phyloP scores from a whole-genome alignment of 2,797 vertebrate species.

The Bradypodion pumilum region DNA sequence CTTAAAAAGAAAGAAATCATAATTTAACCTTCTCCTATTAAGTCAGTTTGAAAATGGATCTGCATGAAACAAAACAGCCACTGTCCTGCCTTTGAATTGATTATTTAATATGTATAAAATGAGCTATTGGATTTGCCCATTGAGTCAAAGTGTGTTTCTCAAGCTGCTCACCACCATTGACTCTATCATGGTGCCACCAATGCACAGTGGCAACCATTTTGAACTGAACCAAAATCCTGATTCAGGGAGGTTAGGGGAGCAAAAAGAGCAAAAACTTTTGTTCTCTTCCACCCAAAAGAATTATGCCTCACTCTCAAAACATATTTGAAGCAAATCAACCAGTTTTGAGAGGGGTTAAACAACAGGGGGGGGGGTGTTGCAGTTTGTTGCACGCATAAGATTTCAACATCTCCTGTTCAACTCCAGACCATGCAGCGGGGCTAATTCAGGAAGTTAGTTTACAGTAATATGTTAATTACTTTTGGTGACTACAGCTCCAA shows the following conservation, averaged over 20 bases:
- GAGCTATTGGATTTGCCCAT: background rate
- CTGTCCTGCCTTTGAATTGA: background rate
- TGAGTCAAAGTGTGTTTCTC: background rate
- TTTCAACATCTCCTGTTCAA: background rate
- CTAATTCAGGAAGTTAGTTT: background rate
- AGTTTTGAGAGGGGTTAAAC: background rate
- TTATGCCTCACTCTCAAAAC: background rate
- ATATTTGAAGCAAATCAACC: background rate
- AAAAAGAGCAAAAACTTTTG: background rate
- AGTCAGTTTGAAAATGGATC: background rate
- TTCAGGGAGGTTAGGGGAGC: background rate
- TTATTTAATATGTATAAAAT: background rate
- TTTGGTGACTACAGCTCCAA: no score
- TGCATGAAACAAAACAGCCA: background rate
- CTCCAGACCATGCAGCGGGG: background rate
- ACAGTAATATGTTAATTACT: no score
- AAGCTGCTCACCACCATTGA: no score
- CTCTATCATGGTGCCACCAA: background rate
- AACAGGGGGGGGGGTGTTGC: background rate
- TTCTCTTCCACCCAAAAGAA: background rate
- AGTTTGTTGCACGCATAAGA: background rate
- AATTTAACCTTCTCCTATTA: background rate
- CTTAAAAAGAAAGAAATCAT: background rate
- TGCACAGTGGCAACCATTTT: background rate
- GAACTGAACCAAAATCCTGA: background rate